phyloP scores from a whole-genome alignment of 64 coral and sea anemone genomes.

The Montipora efflorescens region DNA sequence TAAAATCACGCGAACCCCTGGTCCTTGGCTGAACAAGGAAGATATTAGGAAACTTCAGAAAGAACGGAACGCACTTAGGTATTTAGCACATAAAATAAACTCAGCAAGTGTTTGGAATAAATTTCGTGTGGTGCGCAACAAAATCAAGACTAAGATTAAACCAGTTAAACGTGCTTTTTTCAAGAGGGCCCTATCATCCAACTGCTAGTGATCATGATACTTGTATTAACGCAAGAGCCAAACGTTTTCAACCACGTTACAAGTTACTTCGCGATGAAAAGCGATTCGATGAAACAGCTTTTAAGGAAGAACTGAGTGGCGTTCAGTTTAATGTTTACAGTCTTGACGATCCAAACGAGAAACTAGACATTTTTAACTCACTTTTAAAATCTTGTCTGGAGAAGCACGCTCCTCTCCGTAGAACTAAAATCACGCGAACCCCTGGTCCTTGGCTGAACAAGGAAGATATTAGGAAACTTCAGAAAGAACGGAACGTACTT shows the following conservation, averaged over 20 bases:
- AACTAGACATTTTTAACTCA: conserved; percentile 46
- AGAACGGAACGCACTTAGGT: not conserved
- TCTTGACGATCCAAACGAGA: not conserved
- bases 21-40: conserved; percentile 33
- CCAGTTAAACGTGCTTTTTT: conserved; percentile 4
- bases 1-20: conserved; percentile 22
- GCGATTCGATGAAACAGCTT: conserved; percentile 1
- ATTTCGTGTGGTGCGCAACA: conserved; percentile 11
- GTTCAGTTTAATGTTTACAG: not conserved
- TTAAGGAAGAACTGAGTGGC: conserved; percentile 31
- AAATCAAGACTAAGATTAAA: conserved; percentile 32
- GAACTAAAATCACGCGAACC: conserved; percentile 16
- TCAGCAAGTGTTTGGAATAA: not conserved
- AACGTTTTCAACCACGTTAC: no score
- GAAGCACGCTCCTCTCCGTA: conserved; percentile 28
- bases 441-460: conserved; percentile 45
- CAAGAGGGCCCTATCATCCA: not conserved
- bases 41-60: conserved; percentile 37
- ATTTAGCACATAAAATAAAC: conserved; percentile 28
- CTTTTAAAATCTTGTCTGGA: conserved; percentile 54
- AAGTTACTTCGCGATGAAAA: not conserved
- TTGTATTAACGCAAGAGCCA: no score
- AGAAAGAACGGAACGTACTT: conserved; percentile 12
- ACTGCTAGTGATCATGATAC: no score
- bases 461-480: conserved; percentile 32